Percentiles rank a stretch among this genome's conserved stretches.
These are phyloP conservation scores for Bostrychus sinensis DNA, from an alignment of 2,113 vertebrate genomes.

Conservation along the genomic window DNA sequence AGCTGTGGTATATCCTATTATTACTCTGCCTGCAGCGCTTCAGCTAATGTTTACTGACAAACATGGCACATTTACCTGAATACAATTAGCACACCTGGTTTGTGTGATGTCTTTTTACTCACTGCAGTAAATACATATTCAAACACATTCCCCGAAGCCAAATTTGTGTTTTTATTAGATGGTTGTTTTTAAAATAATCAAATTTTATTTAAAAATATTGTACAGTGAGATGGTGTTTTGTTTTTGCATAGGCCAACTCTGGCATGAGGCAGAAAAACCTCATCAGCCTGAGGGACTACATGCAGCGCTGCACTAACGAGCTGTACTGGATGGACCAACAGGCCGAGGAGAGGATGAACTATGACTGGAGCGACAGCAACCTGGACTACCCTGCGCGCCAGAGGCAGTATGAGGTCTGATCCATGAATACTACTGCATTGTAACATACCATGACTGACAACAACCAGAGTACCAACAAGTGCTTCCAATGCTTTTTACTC, in stretches of 20 bases:
- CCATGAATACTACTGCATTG: neutral
- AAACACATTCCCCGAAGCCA: too few relatives aligned
- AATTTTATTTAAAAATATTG: neutral
- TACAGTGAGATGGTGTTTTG: neutral
- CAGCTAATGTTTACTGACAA: neutral
- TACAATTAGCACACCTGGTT: neutral
- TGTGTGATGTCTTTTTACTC: neutral
- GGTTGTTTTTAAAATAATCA: too few relatives aligned
- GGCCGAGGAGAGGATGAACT: slow-evolving; percentile 87
- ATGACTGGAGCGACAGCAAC: slow-evolving; percentile 96
- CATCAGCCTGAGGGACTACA: slow-evolving; percentile 91
- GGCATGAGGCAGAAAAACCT: slow-evolving; percentile 88
- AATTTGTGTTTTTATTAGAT: neutral
- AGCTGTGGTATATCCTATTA: too few relatives aligned
- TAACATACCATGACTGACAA: too few relatives aligned
- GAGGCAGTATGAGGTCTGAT: slow-evolving; percentile 91
- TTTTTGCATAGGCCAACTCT: slow-evolving; percentile 63
- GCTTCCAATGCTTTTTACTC: too few relatives aligned
- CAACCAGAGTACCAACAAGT: neutral
- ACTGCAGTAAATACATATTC: too few relatives aligned
- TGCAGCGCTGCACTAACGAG: slow-evolving; percentile 98
- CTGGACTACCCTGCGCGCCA: slow-evolving; percentile 91
- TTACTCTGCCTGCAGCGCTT: neutral
- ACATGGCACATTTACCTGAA: neutral
- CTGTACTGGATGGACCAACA: slow-evolving; percentile 99